phyloP scores from a whole-genome alignment of 2,113 vertebrate species.

The Spea multiplicata region DNA sequence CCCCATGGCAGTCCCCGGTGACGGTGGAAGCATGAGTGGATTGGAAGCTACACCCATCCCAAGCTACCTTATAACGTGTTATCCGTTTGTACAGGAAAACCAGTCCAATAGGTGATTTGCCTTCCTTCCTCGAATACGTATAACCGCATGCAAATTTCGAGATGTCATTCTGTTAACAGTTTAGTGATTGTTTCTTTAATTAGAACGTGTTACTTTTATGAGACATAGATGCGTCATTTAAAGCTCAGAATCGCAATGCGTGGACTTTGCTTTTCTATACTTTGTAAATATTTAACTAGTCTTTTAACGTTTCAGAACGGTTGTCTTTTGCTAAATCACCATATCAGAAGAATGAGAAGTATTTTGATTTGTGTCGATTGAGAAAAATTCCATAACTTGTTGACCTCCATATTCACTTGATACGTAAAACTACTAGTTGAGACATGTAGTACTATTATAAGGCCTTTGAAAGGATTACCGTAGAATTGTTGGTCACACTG shows the following conservation, averaged over 20 bases:
- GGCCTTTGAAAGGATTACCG: too few species aligned
- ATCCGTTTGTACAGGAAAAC: slow-evolving; percentile 97
- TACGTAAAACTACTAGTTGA: too few species aligned
- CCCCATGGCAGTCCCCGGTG: slow-evolving; percentile 84
- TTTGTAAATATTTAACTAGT: slow-evolving; percentile 21
- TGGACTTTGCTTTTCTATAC: slow-evolving; percentile 23
- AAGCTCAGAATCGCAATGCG: neutral
- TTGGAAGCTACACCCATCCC: slow-evolving; percentile 90
- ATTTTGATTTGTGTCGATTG: too few species aligned
- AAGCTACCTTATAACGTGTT: slow-evolving; percentile 97
- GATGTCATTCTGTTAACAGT: neutral
- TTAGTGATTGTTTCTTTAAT: neutral
- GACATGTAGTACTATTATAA: too few species aligned
- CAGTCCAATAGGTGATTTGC: slow-evolving; percentile 86
- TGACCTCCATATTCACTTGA: too few species aligned
- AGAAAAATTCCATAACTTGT: too few species aligned
- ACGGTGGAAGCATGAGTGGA: slow-evolving; percentile 70
- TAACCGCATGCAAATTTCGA: neutral
- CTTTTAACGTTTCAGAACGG: slow-evolving; percentile 27
- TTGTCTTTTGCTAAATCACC: slow-evolving; percentile 33
- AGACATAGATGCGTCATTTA: neutral
- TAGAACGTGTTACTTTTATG: slow-evolving; percentile 2
- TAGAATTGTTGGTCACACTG: too few species aligned
- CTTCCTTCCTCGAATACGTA: neutral
- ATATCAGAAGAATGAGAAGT: neutral